Conservation (phyloP, 2,113 vertebrate species). For the Coryphaenoides rupestris region DNA sequence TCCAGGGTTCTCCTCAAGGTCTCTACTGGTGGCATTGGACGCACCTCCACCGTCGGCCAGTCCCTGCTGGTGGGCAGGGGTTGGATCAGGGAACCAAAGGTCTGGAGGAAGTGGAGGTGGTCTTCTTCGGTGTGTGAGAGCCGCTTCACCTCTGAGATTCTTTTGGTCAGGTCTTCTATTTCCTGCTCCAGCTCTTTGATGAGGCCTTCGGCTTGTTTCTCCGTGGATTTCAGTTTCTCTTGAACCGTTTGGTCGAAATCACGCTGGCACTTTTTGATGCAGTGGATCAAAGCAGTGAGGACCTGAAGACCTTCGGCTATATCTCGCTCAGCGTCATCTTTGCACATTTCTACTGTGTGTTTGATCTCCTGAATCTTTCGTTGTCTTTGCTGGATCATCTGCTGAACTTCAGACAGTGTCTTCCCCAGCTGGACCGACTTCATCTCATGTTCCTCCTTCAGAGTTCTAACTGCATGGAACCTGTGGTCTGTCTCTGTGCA, state of each 20-base stretch:
- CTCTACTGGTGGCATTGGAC: not conserved
- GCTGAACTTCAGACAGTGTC: not conserved
- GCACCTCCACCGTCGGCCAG: not conserved
- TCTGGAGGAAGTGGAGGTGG: not conserved
- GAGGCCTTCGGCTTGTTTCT: not conserved
- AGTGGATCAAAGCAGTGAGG: not conserved
- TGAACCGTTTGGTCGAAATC: not conserved
- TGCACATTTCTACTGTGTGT: not conserved
- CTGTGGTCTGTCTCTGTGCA: not conserved
- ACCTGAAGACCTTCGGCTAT: not conserved
- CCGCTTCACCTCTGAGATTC: not conserved
- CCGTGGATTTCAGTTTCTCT: not conserved
- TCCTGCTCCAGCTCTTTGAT: slow-evolving; percentile 1
- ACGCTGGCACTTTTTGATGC: not conserved
- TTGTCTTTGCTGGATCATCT: not conserved
- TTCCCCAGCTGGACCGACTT: not conserved
- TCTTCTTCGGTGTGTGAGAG: not conserved
- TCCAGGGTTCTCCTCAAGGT: not conserved
- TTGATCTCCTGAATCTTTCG: not conserved
- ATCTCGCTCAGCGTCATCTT: not conserved
- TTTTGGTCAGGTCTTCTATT: not conserved
- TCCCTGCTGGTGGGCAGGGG: not conserved
- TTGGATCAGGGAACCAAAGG: not conserved
- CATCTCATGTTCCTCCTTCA: not conserved
- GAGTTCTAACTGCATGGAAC: not conserved